Evolutionary conservation across 2,888 invertebrate genomes (phyloP), one percentile per base, ranked within the genome.

Genomic region (Abrostola triplasia): DNA sequence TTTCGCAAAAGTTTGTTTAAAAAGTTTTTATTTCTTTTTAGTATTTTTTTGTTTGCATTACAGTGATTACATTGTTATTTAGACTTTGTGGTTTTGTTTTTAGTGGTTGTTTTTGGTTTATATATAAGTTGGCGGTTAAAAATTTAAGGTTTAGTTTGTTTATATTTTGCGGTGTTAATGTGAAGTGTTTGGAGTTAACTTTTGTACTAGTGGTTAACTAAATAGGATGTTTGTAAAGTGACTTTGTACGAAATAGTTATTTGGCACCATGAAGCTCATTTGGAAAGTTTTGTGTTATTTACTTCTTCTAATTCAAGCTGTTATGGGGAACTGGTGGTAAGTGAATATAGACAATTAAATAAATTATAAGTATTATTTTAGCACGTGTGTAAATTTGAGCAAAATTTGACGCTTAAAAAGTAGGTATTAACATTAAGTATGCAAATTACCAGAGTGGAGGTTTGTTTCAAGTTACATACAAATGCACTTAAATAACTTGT

Each of bases 241-340:
- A 84, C 81, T 76, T 79, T 75, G 74, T 72, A 47, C 44, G 13
- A 9, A 24, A 77, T 73, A 79, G 82, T 84, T 83, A 84, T 85
- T 81, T 76, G 79, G 82, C 89, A 88, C 73, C 69, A 94, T 94
- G 94, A 90, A 88, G 92, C 83, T 92, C 76, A 84, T 92, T 86
- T 91, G 91, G 91, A 92, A 89, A 90, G 85, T 92, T 80, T 78
- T 92, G 80, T 90, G 88, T 76, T 88, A 83, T 71, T 80, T 92
- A 66, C 79, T 93, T 57, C 76, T 94, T 61, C 80, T 93, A 59
- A 84, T 90, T 67, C 90, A 93, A 75, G 90, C 89, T 53, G 93
- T 90, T 66, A 73, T 88, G 67, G 92, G 90, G 64, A 93, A 91
- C 69, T 94, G 94, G 94, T 94, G 94, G 94, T 94, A 88, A 93